Evolutionary conservation across 53 echinoderm and acorn worm genomes (phyloP).

Genomic region (Actinopyga echinites): DNA sequence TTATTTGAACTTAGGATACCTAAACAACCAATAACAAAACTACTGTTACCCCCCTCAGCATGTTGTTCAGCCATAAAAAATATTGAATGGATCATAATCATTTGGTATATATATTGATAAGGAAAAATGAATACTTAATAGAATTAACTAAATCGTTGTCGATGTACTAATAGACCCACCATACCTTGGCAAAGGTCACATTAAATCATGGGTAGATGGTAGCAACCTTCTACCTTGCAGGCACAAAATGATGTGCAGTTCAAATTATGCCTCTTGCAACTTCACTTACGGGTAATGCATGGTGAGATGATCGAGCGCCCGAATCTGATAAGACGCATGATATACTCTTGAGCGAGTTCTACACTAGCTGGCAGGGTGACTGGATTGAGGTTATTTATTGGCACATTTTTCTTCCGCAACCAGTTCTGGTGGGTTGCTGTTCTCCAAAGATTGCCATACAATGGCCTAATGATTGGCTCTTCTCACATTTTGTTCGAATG

Average conservation of each 20-base stretch:
- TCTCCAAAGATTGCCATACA: too few relatives aligned
- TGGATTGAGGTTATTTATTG: not conserved
- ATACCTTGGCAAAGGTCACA: not conserved
- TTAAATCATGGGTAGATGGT: not conserved
- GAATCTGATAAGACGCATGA: slow-evolving; percentile 17
- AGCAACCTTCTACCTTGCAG: too few relatives aligned
- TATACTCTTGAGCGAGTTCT: slow-evolving; percentile 17
- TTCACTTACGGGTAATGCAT: slow-evolving; percentile 25
- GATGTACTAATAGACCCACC: not conserved
- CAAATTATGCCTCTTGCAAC: too few relatives aligned
- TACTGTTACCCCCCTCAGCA: too few relatives aligned
- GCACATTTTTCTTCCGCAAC: slow-evolving; percentile 2
- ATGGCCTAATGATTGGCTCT: too few relatives aligned
- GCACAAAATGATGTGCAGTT: too few relatives aligned
- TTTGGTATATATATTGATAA: not conserved
- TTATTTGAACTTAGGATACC: too few relatives aligned
- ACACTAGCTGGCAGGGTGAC: slow-evolving; percentile 14
- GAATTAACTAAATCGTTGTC: not conserved
- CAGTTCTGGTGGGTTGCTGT: slow-evolving; percentile 15
- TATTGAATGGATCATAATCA: too few relatives aligned
- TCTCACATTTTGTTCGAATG: too few relatives aligned
- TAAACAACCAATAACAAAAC: too few relatives aligned
- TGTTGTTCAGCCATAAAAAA: too few relatives aligned
- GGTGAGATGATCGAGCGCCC: slow-evolving; percentile 10
- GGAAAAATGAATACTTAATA: not conserved